Evolutionary conservation across 2,797 vertebrate genomes (phyloP), one percentile per base, ranked within the genome.

Genomic region (Remorina albescens): DNA sequence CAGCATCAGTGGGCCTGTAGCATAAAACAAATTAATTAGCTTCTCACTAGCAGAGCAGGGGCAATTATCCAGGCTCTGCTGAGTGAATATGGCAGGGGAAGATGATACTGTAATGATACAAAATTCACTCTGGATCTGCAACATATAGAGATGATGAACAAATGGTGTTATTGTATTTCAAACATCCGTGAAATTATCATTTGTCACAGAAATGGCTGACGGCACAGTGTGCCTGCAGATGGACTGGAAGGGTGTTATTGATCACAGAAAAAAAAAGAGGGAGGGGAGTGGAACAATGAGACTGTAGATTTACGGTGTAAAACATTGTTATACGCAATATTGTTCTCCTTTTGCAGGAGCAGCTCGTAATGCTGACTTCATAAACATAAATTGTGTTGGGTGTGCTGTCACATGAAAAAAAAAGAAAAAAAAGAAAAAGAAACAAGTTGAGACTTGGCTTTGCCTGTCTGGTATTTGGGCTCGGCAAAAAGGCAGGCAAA

Each of bases 391-490:
- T 9, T 51, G 57, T 32, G 55, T 49, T 21, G 32, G 23, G 54
- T 68, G 71, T 3, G 11, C 55, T 54, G 62, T 75, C 15, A 36
- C 65, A 60, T 44, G 16, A 32, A 6, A 6, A 32, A 16, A 41
- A 16, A 6, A 32, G 6, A 41, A 16, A 41, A 41, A 16, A 41
- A 39, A 16, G 18, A 41, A 39, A 25, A 70, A 62, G 3, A 49
- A 13, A 37, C 92, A 65, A 42, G 92, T 68, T 44, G 47, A 59
- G 80, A 60, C 92, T 71, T 90, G 92, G 83, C 12, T 74, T 57
- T 76, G 70, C 82, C 21, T 53, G 63, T 86, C 30, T 73, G 88
- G 90, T 90, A 93, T 93, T 91, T 76, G 86, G 88, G 88, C 56
- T 63, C 53, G 86, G 86, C 46, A 50, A 26, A 53, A 34, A 56